Evolutionary conservation across 1,140 invertebrate species (phyloP), one percentile per base, ranked within the genome.

Genomic region (Drosophila subobscura): DNA sequence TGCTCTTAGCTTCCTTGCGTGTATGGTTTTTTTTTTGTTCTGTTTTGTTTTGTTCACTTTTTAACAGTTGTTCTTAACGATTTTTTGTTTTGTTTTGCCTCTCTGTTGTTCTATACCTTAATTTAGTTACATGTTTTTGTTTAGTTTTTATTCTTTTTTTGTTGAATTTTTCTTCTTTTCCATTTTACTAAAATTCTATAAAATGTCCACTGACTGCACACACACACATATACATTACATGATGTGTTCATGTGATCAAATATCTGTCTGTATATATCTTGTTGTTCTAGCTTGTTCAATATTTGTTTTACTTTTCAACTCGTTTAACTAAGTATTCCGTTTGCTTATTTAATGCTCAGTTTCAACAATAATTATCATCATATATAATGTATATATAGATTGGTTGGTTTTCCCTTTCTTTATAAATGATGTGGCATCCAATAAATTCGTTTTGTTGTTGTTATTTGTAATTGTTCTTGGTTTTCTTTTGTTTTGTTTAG

Each of bases 401-500:
- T 70, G 76, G 80, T 77, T 85, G 78, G 52, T 81, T 63, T 63
- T 56, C 53, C 64, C 73, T 56, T 65, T 85, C 66, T 78, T 79
- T 88, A 91, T 91, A 90, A 90, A 91, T 91, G 90, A 91, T 91
- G 90, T 91, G 90, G 90, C 90, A 91, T 91, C 90, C 90, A 91
- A 91, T 91, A 91, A 91, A 91, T 91, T 91, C 90, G 90, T 91
- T 91, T 90, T 91, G 90, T 91, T 90, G 89, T 91, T 84, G 77
- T 72, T 78, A 77, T 79, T 79, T 79, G 77, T 79, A 79, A 79
- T 77, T 80, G 74, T 78, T 80, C 54, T 78, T 75, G 58, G 52
- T 49, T 65, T 56, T 64, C 8, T 56, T 53, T 77, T 71, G 37
- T 77, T 77, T 4, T 37, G 2, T 80, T 86, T 85, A 76, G 71